These are phyloP conservation scores for Cryptomyrus ogoouensis DNA, from an alignment of 2,113 vertebrate genomes.

Conservation along the genomic window DNA sequence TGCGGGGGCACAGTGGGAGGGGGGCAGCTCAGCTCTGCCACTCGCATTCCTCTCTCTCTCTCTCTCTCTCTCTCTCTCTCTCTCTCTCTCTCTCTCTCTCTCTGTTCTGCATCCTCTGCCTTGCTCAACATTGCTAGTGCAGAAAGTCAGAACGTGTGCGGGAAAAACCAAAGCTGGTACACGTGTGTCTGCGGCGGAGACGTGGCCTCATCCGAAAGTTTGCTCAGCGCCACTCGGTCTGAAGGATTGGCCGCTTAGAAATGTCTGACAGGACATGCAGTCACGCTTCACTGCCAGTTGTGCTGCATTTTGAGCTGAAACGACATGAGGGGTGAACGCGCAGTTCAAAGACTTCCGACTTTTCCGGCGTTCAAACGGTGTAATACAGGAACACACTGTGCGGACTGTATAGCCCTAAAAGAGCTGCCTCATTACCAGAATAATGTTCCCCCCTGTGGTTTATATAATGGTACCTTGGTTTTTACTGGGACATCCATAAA, in stretches of 20 bases:
- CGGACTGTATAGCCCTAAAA: not conserved
- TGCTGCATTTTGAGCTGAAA: not conserved
- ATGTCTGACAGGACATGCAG: not conserved
- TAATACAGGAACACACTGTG: constrained; percentile 2
- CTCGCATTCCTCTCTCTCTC: not conserved
- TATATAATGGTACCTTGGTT: constrained; percentile 11
- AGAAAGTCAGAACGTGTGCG: not conserved
- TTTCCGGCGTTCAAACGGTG: not conserved
- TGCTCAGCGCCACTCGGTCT: not conserved
- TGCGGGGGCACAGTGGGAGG: not conserved
- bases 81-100: not conserved
- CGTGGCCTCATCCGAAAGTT: not conserved
- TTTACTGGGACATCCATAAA: constrained; percentile 9
- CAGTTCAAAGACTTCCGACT: not conserved
- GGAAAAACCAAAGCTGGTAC: not conserved
- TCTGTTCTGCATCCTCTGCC: not conserved
- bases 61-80: not conserved
- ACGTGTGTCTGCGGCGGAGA: not conserved
- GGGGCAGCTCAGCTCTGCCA: not conserved
- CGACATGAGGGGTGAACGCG: not conserved
- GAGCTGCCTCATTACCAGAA: not conserved
- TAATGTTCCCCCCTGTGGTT: not conserved
- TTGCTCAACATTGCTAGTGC: not conserved
- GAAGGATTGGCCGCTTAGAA: not conserved
- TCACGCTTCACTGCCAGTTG: not conserved